Percentiles rank a stretch among this genome's conserved stretches.
Conservation (phyloP, 2,113 vertebrate species). For the Papio anubis region DNA sequence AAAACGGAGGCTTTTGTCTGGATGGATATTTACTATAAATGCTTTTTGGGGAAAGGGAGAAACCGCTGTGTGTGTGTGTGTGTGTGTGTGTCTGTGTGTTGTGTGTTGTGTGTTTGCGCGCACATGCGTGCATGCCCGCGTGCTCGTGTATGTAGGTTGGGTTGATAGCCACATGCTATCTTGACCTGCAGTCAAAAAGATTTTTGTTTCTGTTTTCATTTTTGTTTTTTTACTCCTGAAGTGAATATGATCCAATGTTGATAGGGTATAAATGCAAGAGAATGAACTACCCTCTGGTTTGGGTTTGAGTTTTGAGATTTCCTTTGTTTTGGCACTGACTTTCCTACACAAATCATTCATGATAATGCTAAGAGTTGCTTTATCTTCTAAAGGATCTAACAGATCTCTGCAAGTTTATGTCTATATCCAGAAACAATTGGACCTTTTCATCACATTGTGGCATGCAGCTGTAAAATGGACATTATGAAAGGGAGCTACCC, state of each 20-base stretch:
- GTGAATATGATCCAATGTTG: constrained; percentile 23
- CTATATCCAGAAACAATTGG: constrained; percentile 50
- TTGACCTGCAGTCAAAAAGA: neutral
- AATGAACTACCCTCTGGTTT: neutral
- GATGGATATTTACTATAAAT: constrained; percentile 52
- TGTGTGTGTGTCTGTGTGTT: too few species aligned
- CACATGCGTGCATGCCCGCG: neutral
- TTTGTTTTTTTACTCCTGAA: neutral
- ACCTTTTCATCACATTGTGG: constrained; percentile 41
- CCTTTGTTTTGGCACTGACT: neutral
- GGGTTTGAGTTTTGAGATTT: constrained; percentile 10
- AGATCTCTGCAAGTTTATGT: neutral
- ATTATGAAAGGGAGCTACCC: constrained; percentile 21
- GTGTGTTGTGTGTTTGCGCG: too few species aligned
- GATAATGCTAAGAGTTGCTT: neutral
- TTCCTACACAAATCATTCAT: constrained; percentile 56
- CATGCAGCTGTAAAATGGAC: constrained; percentile 54
- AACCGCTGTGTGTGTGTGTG: neutral
- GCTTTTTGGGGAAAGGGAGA: neutral
- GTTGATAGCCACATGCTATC: neutral
- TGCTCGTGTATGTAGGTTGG: neutral
- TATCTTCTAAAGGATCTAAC: constrained; percentile 31
- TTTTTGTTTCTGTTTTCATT: constrained; percentile 8
- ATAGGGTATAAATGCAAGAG: constrained; percentile 30
- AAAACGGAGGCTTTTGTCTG: constrained; percentile 77